Evolutionary conservation across 2,888 invertebrate genomes (phyloP), one percentile per base, ranked within the genome.

Genomic region (Spodoptera picta): DNA sequence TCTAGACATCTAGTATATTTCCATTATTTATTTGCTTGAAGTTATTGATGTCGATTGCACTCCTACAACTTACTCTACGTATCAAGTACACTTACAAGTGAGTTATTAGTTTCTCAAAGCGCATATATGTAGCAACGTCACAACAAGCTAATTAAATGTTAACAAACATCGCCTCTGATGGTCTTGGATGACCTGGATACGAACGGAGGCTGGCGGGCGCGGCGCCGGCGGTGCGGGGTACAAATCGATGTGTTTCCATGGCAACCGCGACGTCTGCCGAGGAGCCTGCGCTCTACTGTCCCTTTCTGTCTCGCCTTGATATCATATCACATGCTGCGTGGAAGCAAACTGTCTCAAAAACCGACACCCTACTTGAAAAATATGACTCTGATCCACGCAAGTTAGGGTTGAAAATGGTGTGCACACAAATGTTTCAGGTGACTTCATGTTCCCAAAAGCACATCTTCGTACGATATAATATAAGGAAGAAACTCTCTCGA

Each of bases 191-290:
- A 94, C 93, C 94, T 93, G 93, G 87, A 93, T 94, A 89, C 90
- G 82, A 81, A 80, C 75, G 87, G 90, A 90, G 92, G 91, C 90
- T 90, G 91, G 81, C 83, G 78, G 80, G 82, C 75, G 70, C 60
- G 65, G 79, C n/a, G 47, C 58, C 48, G 80, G 87, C 84, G 88
- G 85, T 83, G 86, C 80, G 86, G 86, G 87, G 85, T 87, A 84
- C 89, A 89, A 93, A 94, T 94, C 94, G 94, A 94, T 94, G 93
- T 84, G 93, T 92, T 89, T 83, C 91, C 88, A 93, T 92, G 85
- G 88, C 90, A 86, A 94, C 94, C 87, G 94, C 93, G 92, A 94
- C 93, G 94, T 94, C 94, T 94, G 94, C 94, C 92, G 93, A 93
- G 93, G 90, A 93, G 92, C 89, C 93, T 93, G 94, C 92, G 91